These are phyloP conservation scores for Hyperoplus lanceolatus DNA, from an alignment of 2,797 vertebrate genomes.

Conservation along the genomic window DNA sequence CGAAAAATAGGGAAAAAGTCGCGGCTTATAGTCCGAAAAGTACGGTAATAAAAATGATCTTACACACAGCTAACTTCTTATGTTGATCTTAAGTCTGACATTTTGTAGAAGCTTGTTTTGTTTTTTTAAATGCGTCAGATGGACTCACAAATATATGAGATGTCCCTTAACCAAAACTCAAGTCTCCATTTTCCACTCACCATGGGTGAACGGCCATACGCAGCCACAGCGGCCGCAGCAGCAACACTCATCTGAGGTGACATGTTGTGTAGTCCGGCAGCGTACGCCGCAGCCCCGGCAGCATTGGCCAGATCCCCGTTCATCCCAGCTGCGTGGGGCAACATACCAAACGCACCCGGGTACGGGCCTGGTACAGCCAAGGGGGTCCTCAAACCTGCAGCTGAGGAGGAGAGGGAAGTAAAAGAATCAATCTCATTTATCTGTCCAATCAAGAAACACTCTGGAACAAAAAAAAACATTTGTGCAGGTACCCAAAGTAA, in stretches of 20 bases:
- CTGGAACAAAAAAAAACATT: too few relatives aligned
- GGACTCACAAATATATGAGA: background rate
- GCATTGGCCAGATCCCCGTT: slow-evolving; percentile 94
- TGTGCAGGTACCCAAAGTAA: too few relatives aligned
- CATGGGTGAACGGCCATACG: slow-evolving; percentile 95
- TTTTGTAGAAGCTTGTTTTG: background rate
- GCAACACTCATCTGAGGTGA: slow-evolving; percentile 97
- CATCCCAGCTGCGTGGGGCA: slow-evolving; percentile 93
- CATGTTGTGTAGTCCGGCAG: slow-evolving; percentile 94
- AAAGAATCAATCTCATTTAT: background rate
- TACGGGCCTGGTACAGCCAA: slow-evolving; percentile 93
- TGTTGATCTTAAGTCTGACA: background rate
- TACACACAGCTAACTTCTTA: background rate
- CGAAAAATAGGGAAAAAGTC: too few relatives aligned
- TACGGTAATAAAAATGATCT: background rate
- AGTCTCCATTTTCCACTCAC: slow-evolving; percentile 77
- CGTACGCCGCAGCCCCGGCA: slow-evolving; percentile 89
- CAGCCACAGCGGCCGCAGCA: slow-evolving; percentile 92
- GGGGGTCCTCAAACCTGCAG: slow-evolving; percentile 92
- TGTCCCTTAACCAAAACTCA: background rate
- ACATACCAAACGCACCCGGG: slow-evolving; percentile 93
- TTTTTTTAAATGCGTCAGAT: background rate
- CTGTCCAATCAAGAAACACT: background rate
- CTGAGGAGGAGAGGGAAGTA: slow-evolving; percentile 67
- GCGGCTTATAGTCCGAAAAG: too few relatives aligned